phyloP scores from a whole-genome alignment of 2,888 invertebrate genomes.

The Drosophila neotestacea region DNA sequence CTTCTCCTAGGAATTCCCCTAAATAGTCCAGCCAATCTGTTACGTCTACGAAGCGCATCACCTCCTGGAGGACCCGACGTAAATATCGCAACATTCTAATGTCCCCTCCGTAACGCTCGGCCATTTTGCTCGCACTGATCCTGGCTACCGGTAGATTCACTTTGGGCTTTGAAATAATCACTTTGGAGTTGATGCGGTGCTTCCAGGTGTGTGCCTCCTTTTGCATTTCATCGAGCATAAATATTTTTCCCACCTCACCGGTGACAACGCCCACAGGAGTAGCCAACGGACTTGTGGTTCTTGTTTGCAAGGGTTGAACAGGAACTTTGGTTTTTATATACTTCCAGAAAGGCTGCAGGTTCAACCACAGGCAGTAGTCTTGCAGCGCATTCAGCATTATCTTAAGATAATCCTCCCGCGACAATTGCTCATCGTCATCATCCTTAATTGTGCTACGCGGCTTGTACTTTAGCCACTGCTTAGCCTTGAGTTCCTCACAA shows the following conservation, averaged over 20 bases:
- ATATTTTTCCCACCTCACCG: constrained; percentile 55
- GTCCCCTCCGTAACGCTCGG: constrained; percentile 49
- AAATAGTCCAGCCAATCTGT: constrained; percentile 57
- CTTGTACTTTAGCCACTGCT: constrained; percentile 79
- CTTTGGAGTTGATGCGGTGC: constrained; percentile 62
- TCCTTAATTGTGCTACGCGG: constrained; percentile 51
- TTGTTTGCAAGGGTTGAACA: constrained; percentile 57
- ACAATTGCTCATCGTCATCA: constrained; percentile 55
- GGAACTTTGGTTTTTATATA: constrained; percentile 58
- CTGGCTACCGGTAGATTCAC: constrained; percentile 71
- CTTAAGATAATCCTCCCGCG: constrained; percentile 78
- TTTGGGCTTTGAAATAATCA: constrained; percentile 64
- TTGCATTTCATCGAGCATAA: constrained; percentile 63
- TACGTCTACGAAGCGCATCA: constrained; percentile 35
- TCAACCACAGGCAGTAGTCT: constrained; percentile 78
- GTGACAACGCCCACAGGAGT: constrained; percentile 59
- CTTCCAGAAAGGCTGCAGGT: constrained; percentile 68
- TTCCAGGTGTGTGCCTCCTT: constrained; percentile 65
- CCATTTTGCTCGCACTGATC: constrained; percentile 48
- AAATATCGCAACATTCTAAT: constrained; percentile 55
- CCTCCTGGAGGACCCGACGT: constrained; percentile 43
- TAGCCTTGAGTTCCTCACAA: constrained; percentile 71
- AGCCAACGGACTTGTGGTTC: constrained; percentile 56
- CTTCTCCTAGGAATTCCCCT: constrained; percentile 54
- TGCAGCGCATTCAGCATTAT: constrained; percentile 75